phyloP scores from a whole-genome alignment of 2,888 invertebrate genomes.

The Oxytorus armatus region DNA sequence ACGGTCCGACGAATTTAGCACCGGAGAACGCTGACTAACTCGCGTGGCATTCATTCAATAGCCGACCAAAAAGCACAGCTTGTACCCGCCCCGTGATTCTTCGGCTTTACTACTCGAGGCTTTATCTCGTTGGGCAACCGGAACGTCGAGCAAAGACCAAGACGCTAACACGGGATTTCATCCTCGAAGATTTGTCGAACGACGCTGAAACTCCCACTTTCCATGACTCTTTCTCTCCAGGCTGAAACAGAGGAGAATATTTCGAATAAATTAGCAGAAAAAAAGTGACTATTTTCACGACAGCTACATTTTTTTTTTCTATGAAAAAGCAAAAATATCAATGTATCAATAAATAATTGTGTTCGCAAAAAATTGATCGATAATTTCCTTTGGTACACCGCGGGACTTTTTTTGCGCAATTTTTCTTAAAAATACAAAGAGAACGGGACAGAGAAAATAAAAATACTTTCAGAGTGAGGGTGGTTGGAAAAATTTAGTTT shows the following conservation, averaged over 20 bases:
- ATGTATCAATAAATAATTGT: too few relatives aligned
- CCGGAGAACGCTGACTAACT: constrained; percentile 83
- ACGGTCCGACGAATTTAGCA: constrained; percentile 83
- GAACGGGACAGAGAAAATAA: constrained; percentile 5
- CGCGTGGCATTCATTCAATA: constrained; percentile 84
- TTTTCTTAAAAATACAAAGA: constrained; percentile 27
- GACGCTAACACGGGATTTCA: constrained; percentile 20
- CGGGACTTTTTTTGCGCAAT: constrained; percentile 22
- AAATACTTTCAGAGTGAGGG: neutral
- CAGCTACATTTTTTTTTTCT: too few relatives aligned
- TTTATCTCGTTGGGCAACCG: constrained; percentile 3
- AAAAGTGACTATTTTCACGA: too few relatives aligned
- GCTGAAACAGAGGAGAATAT: too few relatives aligned
- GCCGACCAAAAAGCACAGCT: constrained; percentile 77
- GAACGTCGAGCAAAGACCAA: constrained; percentile 11
- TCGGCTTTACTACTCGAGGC: constrained; percentile 20
- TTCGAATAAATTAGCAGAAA: too few relatives aligned
- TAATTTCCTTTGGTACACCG: neutral
- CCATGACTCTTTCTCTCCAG: too few relatives aligned
- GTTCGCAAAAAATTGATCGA: too few relatives aligned
- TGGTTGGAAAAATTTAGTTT: constrained; percentile 27
- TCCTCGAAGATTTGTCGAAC: constrained; percentile 46
- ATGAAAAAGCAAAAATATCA: too few relatives aligned
- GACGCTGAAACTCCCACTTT: constrained; percentile 22
- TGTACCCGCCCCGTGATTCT: constrained; percentile 54